A percentile compares a stretch with the other conserved stretches of the same genome.
Conservation (phyloP, 37 sponge, comb jelly and placozoan species). For the Mnemiopsis leidyi region DNA sequence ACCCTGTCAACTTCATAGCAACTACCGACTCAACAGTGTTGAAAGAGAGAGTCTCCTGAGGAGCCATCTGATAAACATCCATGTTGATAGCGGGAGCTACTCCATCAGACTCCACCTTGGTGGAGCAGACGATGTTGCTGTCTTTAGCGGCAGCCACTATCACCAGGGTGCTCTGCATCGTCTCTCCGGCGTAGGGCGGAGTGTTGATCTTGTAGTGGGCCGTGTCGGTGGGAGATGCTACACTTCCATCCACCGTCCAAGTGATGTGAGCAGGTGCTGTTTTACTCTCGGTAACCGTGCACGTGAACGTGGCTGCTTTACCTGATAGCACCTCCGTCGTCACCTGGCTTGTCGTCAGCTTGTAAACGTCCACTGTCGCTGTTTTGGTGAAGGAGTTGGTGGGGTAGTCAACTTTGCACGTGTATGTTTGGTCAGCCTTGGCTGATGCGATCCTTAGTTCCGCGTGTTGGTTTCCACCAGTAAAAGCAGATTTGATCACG, state of each 20-base stretch:
- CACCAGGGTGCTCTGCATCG: background rate
- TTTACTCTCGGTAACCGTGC: background rate
- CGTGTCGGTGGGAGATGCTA: background rate
- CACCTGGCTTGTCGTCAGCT: background rate
- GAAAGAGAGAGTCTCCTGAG: background rate
- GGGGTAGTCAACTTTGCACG: background rate
- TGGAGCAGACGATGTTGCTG: background rate
- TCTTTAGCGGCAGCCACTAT: background rate
- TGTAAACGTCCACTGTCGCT: background rate
- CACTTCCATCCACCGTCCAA: background rate
- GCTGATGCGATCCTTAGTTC: background rate
- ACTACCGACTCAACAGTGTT: background rate
- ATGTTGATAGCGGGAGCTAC: background rate
- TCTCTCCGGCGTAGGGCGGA: background rate
- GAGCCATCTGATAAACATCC: background rate
- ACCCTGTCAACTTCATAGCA: background rate
- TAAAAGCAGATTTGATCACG: background rate
- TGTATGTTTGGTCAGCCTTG: slow-evolving; percentile 7
- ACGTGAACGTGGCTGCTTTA: background rate
- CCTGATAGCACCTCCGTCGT: background rate
- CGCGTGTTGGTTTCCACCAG: background rate
- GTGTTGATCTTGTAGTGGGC: background rate
- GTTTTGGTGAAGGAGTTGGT: background rate
- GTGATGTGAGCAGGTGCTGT: background rate
- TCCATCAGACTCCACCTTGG: slow-evolving; percentile 2